A percentile compares a stretch with the other conserved stretches of the same genome.
These are phyloP conservation scores for Oreonectes daqikongensis DNA, from an alignment of 2,797 vertebrate genomes.

Conservation along the genomic window DNA sequence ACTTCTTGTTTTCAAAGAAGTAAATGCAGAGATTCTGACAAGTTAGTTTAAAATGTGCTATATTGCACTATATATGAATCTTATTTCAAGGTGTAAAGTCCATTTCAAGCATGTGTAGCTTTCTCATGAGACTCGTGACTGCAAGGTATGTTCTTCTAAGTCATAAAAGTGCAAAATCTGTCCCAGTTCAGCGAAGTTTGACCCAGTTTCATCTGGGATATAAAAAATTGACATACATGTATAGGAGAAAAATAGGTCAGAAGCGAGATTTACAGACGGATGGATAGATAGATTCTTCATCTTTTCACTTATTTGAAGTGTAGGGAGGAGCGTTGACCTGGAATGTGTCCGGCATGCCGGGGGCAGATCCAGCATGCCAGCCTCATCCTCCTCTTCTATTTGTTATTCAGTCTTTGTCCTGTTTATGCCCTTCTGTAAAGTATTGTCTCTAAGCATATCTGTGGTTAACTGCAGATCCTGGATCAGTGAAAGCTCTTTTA, in stretches of 20 bases:
- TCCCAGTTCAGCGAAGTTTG: slow-evolving; percentile 33
- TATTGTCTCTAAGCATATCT: background rate
- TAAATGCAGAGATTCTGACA: background rate
- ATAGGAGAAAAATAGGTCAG: slow-evolving; percentile 47
- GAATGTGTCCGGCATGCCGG: slow-evolving; percentile 44
- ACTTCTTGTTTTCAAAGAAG: background rate
- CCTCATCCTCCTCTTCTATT: slow-evolving; percentile 32
- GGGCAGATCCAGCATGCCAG: slow-evolving; percentile 31
- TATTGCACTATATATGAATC: background rate
- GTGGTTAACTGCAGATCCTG: slow-evolving; percentile 5
- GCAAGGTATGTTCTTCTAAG: slow-evolving; percentile 8
- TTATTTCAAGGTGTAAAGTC: background rate
- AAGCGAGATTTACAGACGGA: background rate
- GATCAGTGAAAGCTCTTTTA: slow-evolving; percentile 4
- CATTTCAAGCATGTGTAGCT: background rate
- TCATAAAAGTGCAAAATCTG: slow-evolving; percentile 9
- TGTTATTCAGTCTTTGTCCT: background rate
- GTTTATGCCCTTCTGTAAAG: slow-evolving; percentile 1
- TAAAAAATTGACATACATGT: slow-evolving; percentile 31
- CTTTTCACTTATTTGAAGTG: background rate
- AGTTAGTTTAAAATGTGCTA: background rate
- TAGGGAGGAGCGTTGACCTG: slow-evolving; percentile 31
- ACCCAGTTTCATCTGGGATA: slow-evolving; percentile 24
- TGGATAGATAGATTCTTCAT: background rate
- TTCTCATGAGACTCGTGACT: slow-evolving; percentile 7